Conservation (phyloP, 2,113 vertebrate genomes). For the Myiopsitta monachus region DNA sequence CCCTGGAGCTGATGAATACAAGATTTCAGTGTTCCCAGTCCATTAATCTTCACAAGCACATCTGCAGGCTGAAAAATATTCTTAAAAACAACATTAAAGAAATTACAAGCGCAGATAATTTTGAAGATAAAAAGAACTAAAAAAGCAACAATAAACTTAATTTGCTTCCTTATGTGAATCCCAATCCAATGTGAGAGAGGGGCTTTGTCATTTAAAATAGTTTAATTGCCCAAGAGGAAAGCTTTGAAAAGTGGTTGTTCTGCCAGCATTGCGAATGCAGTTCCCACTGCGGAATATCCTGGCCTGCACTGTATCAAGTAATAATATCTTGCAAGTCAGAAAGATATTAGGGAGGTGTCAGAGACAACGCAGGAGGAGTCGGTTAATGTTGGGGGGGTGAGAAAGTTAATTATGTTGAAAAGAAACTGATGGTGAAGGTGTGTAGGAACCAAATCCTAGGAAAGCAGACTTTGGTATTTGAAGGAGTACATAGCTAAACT, state of each 20-base stretch:
- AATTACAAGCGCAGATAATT: conserved; percentile 4
- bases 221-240: background rate
- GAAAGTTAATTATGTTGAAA: conserved; percentile 31
- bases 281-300: background rate
- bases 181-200: background rate
- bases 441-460: background rate
- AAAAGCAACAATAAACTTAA: background rate
- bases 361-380: conserved; percentile 9
- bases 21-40: conserved; percentile 45
- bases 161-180: background rate
- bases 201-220: conserved; percentile 31
- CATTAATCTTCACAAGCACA: conserved; percentile 39
- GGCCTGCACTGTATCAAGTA: conserved; percentile 11
- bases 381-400: background rate
- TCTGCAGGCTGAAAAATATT: conserved; percentile 26
- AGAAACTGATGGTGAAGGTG: conserved; percentile 20
- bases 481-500: background rate
- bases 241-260: background rate
- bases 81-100: conserved; percentile 15
- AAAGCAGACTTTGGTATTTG: background rate
- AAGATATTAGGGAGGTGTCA: conserved; percentile 31
- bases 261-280: background rate
- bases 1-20: conserved; percentile 30
- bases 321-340: conserved; percentile 16
- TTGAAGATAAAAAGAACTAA: conserved; percentile 32